Conservation (phyloP, 1,140 invertebrate genomes). For the Drosophila kohkoa region DNA sequence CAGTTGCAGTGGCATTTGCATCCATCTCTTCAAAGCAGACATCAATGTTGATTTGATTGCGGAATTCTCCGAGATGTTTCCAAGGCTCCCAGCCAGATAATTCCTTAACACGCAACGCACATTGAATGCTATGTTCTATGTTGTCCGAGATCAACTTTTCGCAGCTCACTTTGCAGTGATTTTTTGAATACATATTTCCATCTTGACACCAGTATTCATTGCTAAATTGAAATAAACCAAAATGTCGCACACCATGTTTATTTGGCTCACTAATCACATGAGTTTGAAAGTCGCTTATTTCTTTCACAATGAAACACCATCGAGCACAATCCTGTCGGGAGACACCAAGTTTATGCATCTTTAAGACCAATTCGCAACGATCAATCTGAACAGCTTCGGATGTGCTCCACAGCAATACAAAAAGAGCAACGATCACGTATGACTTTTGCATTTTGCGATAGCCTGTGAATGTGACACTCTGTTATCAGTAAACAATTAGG, state of each 20-base stretch:
- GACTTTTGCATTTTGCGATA: too few species aligned
- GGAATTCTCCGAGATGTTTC: not conserved
- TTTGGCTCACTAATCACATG: constrained; percentile 77
- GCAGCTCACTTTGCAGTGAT: constrained; percentile 30
- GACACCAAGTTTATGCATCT: constrained; percentile 34
- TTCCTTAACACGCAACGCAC: constrained; percentile 1
- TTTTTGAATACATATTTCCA: not conserved
- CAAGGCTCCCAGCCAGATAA: constrained; percentile 1
- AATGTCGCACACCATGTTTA: constrained; percentile 84
- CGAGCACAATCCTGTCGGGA: constrained; percentile 33
- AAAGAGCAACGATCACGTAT: too few species aligned
- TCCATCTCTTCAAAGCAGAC: not conserved
- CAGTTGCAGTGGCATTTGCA: not conserved
- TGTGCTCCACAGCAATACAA: too few species aligned
- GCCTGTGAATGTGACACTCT: too few species aligned
- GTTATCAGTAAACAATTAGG: too few species aligned
- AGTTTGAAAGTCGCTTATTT: constrained; percentile 84
- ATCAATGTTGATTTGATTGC: not conserved
- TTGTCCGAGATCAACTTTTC: constrained; percentile 22
- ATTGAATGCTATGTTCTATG: constrained; percentile 24
- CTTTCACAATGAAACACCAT: constrained; percentile 75
- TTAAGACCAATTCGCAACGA: constrained; percentile 23
- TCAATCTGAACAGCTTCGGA: not conserved
- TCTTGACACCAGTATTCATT: constrained; percentile 85
- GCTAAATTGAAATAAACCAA: constrained; percentile 86